phyloP scores from a whole-genome alignment of 2,113 vertebrate species.

The Morone chrysops region DNA sequence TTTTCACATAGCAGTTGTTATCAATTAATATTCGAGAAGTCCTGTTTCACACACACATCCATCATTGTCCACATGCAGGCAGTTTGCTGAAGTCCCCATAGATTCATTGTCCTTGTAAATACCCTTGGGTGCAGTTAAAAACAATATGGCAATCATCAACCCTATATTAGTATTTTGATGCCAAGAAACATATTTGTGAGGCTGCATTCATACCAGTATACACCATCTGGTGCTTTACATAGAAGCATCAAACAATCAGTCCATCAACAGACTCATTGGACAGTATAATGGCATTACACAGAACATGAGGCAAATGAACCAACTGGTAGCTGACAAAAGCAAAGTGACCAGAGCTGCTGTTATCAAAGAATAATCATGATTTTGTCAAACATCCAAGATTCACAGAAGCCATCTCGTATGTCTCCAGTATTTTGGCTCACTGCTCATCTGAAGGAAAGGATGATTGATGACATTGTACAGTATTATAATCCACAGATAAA shows the following conservation, averaged over 20 bases:
- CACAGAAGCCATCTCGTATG: background rate
- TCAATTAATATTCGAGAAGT: constrained; percentile 58
- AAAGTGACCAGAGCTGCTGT: constrained; percentile 22
- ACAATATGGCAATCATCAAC: constrained; percentile 69
- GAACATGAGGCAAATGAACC: constrained; percentile 18
- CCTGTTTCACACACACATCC: constrained; percentile 41
- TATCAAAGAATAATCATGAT: constrained; percentile 21
- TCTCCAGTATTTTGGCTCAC: constrained; percentile 10
- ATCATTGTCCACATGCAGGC: constrained; percentile 54
- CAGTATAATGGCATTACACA: constrained; percentile 1
- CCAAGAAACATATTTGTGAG: constrained; percentile 36
- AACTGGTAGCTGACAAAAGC: constrained; percentile 12
- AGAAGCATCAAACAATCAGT: constrained; percentile 34
- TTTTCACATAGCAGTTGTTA: constrained; percentile 29
- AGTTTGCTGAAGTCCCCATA: constrained; percentile 45
- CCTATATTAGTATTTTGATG: constrained; percentile 54
- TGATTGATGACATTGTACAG: constrained; percentile 8
- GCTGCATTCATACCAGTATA: constrained; percentile 45
- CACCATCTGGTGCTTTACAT: constrained; percentile 46
- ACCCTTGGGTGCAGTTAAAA: constrained; percentile 49
- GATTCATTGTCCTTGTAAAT: constrained; percentile 58
- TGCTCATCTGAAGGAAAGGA: constrained; percentile 19
- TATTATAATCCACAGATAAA: constrained; percentile 36
- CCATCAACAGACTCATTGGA: constrained; percentile 31
- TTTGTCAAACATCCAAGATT: constrained; percentile 33